These are phyloP conservation scores for Macropis europaea DNA, from an alignment of 2,888 invertebrate species.

Conservation along the genomic window DNA sequence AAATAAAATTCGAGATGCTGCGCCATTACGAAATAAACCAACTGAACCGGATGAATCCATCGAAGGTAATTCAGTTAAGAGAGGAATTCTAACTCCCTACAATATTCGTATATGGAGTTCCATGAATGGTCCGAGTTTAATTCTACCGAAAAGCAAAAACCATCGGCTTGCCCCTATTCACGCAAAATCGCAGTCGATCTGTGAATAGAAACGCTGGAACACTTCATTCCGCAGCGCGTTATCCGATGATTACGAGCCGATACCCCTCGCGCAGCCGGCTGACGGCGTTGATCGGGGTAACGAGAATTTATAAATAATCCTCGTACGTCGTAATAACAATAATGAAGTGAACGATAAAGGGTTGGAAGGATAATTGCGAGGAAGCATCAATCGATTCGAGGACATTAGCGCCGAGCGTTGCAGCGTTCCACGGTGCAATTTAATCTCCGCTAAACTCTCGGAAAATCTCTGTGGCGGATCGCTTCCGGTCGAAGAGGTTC, in stretches of 20 bases:
- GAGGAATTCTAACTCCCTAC: slow-evolving; percentile 20
- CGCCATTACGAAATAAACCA: no score
- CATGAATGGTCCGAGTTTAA: background rate
- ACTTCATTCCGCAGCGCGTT: slow-evolving; percentile 34
- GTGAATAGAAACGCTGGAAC: background rate
- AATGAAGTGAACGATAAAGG: background rate
- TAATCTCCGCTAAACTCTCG: background rate
- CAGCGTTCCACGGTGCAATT: background rate
- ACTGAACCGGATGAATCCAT: background rate
- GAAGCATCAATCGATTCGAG: background rate
- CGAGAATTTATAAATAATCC: slow-evolving; percentile 6
- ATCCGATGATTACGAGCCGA: slow-evolving; percentile 1
- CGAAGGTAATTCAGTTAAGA: slow-evolving; percentile 3
- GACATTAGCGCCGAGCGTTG: no score
- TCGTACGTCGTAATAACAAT: background rate
- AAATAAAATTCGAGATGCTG: no score
- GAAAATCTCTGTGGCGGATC: background rate
- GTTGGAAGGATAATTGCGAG: background rate
- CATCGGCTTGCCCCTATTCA: slow-evolving; percentile 1
- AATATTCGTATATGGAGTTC: background rate
- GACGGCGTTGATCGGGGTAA: slow-evolving; percentile 6
- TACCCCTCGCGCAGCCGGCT: background rate
- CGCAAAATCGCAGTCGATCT: slow-evolving; percentile 8
- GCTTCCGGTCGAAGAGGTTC: background rate
- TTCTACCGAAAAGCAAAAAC: slow-evolving; percentile 12